These are phyloP conservation scores for Eubucco bourcierii DNA, from an alignment of 2,113 vertebrate species.

Conservation along the genomic window DNA sequence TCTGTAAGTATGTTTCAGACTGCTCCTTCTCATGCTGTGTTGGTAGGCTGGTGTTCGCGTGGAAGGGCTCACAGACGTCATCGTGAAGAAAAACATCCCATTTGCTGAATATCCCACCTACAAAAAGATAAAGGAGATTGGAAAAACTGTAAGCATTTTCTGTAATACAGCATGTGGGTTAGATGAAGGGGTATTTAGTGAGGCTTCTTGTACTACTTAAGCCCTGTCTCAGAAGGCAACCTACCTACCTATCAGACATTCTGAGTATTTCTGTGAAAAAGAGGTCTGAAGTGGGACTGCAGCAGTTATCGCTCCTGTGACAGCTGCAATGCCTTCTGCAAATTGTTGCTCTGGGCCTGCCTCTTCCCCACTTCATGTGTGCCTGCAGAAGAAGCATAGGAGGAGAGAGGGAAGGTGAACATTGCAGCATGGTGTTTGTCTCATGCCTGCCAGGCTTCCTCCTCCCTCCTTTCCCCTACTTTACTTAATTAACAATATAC, in stretches of 20 bases:
- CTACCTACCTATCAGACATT: background rate
- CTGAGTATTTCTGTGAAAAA: background rate
- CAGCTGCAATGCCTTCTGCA: background rate
- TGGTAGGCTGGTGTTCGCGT: conserved; percentile 77
- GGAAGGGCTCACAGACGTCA: conserved; percentile 81
- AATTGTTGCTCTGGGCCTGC: background rate
- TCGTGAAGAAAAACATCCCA: conserved; percentile 68
- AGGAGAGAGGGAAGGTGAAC: background rate
- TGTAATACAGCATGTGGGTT: background rate
- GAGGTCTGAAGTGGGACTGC: background rate
- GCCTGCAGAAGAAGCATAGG: background rate
- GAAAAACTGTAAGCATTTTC: conserved; percentile 77
- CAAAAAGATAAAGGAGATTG: conserved; percentile 81
- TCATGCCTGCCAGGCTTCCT: background rate
- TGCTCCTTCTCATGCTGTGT: background rate
- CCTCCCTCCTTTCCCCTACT: background rate
- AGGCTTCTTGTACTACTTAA: background rate
- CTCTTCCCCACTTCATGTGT: background rate
- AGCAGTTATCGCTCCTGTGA: background rate
- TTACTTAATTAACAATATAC: background rate
- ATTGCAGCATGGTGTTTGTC: background rate
- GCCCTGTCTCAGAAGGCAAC: background rate
- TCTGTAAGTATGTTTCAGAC: background rate
- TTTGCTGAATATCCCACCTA: conserved; percentile 42
- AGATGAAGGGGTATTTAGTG: background rate